Evolutionary conservation across 2,888 invertebrate genomes (phyloP), one percentile per base, ranked within the genome.

Genomic region (Agrotis exclamationis): DNA sequence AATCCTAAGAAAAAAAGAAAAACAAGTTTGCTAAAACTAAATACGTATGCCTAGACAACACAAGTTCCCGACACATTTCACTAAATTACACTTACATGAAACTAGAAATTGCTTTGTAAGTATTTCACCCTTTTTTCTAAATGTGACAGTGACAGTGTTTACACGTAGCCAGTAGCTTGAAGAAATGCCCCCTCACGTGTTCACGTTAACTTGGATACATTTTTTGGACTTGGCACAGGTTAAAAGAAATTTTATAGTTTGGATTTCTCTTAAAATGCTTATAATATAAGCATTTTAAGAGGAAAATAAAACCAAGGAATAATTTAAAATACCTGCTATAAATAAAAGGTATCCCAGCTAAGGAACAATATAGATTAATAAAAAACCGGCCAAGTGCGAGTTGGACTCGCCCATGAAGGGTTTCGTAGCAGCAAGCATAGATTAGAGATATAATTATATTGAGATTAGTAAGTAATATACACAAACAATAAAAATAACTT

Each of bases 91-190:
- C 70, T 78, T 85, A 87, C 89, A 89, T 87, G 90, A 89, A 87
- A 89, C 84, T 89, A 84, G 89, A 88, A 93, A 94, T 93, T 91
- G 91, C 90, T 93, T 91, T 90, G 89, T n/a, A n/a, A n/a, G n/a
- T 91, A 85, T 87, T 86, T 80, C 79, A 84, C 87, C 90, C 87
- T 91, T 93, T 93, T 87, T 89, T 88, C 85, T 76, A 76, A 86
- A 90, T 88, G 90, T 91, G 94, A 93, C 93, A 92, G 88, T 85
- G 88, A 87, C 92, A 90, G 86, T 93, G 92, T 94, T 92, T 93
- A 91, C 93, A 90, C 91, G 91, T 88, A 89, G 88, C 88, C 79
- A 74, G 73, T 86, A 80, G 87, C 87, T 89, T 91, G 89, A 92
- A 93, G 93, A 93, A 93, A 94, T 92, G 89, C 90, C 92, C 90